Evolutionary conservation across 2,797 vertebrate genomes (phyloP).

Genomic region (Megaceryle alcyon): DNA sequence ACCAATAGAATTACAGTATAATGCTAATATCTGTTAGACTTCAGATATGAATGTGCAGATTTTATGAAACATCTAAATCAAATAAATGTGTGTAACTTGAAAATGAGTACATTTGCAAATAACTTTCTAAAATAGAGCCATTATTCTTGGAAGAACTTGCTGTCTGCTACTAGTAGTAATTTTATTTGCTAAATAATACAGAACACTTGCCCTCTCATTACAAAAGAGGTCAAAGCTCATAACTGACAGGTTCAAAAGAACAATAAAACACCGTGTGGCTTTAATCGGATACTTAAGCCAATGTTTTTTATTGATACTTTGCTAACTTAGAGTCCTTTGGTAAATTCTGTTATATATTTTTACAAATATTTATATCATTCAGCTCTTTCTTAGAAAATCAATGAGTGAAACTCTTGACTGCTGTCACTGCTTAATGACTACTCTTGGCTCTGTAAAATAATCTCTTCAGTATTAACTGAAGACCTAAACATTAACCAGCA

Average conservation of each 20-base stretch:
- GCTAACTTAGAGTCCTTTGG: neutral
- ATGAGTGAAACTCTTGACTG: neutral
- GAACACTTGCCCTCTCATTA: neutral
- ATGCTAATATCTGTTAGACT: neutral
- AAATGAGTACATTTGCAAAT: neutral
- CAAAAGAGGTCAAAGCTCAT: neutral
- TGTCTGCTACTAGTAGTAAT: neutral
- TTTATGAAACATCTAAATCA: neutral
- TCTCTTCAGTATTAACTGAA: neutral
- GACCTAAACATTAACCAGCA: neutral
- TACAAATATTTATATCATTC: neutral
- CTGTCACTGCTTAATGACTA: neutral
- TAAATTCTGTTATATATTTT: neutral
- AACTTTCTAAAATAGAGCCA: neutral
- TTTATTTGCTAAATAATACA: neutral
- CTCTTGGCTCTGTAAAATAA: neutral
- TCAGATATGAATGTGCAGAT: neutral
- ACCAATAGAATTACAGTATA: neutral
- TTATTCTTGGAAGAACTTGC: neutral
- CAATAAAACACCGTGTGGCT: neutral
- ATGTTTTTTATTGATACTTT: neutral
- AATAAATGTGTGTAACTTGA: neutral
- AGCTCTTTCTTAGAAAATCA: neutral
- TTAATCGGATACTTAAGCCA: neutral
- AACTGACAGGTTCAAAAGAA: conserved; percentile 33